Evolutionary conservation across 2,888 invertebrate genomes (phyloP).

Genomic region (Ophonus ardosiacus): DNA sequence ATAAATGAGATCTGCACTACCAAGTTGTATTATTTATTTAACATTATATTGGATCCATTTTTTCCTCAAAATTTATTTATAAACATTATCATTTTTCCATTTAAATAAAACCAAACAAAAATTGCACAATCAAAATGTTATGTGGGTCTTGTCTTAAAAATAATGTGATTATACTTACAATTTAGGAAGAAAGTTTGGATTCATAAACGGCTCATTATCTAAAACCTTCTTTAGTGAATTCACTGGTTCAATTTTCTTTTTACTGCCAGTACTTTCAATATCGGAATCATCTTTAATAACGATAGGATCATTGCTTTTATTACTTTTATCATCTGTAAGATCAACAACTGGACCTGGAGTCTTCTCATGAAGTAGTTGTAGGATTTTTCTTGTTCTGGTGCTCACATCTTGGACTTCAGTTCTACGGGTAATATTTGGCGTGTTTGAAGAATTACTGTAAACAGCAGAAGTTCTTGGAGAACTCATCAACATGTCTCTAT

Average conservation of each 20-base stretch:
- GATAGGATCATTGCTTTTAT: conserved; percentile 67
- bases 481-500: conserved; percentile 77
- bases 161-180: conserved; percentile 72
- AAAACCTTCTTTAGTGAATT: conserved; percentile 80
- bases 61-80: no score
- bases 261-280: conserved; percentile 72
- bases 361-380: conserved; percentile 60
- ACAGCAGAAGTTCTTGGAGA: conserved; percentile 69
- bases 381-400: conserved; percentile 66
- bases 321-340: conserved; percentile 64
- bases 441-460: conserved; percentile 68
- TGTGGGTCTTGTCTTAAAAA: background rate
- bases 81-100: no score
- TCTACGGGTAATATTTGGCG: conserved; percentile 69
- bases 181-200: conserved; percentile 78
- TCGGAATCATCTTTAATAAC: conserved; percentile 73
- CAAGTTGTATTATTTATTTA: no score
- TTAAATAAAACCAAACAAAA: no score
- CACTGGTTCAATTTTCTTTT: conserved; percentile 73
- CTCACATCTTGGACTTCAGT: conserved; percentile 64
- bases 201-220: conserved; percentile 77
- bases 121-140: no score
- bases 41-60: no score
- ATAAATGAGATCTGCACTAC: no score
- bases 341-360: conserved; percentile 64